A percentile compares a stretch with the other conserved stretches of the same genome.
Conservation (phyloP, 2,797 vertebrate genomes). For the Okamejei kenojei region DNA sequence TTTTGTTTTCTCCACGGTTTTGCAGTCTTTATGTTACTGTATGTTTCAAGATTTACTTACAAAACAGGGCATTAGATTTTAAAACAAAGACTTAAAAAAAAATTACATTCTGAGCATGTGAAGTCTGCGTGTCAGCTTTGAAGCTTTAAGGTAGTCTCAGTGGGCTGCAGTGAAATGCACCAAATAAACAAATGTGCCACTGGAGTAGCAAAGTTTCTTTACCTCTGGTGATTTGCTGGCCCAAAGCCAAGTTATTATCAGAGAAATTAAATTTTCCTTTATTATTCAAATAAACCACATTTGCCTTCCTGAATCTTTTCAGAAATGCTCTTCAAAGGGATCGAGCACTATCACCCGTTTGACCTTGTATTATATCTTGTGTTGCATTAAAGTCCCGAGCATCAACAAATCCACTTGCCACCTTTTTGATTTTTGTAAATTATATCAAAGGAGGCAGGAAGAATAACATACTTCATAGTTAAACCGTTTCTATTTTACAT, state of each 20-base stretch:
- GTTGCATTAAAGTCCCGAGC: not conserved
- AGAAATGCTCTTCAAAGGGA: conserved; percentile 75
- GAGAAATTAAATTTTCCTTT: conserved; percentile 77
- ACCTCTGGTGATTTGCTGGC: conserved; percentile 75
- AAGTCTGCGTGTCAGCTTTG: conserved; percentile 28
- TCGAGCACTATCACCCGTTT: conserved; percentile 69
- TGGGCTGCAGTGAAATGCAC: conserved; percentile 50
- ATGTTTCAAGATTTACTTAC: conserved; percentile 35
- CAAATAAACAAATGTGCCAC: conserved; percentile 58
- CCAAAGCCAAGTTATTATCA: conserved; percentile 68
- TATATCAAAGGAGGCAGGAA: not conserved
- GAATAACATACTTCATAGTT: conserved; percentile 22
- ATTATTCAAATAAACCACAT: conserved; percentile 76
- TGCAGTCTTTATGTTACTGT: conserved; percentile 39
- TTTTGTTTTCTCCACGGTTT: conserved; percentile 61
- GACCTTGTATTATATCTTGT: conserved; percentile 59
- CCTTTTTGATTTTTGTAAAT: not conserved
- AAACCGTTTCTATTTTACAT: conserved; percentile 30
- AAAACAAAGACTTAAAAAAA: conserved; percentile 49
- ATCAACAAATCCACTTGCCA: not conserved
- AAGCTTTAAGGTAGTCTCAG: not conserved
- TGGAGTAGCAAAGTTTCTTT: conserved; percentile 67
- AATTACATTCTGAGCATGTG: conserved; percentile 37
- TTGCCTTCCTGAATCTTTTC: conserved; percentile 71
- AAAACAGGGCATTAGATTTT: conserved; percentile 49